Evolutionary conservation across 92 coral and sea anemone genomes (phyloP).

Genomic region (Zoanthus sociatus): DNA sequence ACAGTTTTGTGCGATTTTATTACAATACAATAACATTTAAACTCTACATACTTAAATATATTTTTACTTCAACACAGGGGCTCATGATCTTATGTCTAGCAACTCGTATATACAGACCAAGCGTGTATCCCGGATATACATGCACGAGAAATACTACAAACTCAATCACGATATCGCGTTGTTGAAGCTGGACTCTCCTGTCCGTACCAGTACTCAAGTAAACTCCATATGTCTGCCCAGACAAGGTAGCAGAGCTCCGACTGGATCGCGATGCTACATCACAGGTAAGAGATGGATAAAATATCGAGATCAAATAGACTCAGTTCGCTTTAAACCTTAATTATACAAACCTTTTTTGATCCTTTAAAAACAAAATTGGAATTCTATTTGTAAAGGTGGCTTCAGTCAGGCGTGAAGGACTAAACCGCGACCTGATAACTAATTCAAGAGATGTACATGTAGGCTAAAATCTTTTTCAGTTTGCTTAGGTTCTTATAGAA

Average conservation of each 20-base stretch:
- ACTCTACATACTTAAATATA: background rate
- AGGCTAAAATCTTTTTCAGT: too few relatives aligned
- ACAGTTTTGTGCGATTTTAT: background rate
- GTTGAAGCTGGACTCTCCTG: conserved; percentile 35
- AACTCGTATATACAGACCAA: conserved; percentile 31
- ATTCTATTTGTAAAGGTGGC: too few relatives aligned
- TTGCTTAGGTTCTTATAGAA: too few relatives aligned
- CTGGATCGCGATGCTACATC: conserved; percentile 49
- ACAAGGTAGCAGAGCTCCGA: conserved; percentile 13
- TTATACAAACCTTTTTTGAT: too few relatives aligned
- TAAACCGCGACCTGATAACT: too few relatives aligned
- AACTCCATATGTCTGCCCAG: conserved; percentile 50
- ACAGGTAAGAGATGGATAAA: conserved; percentile 12
- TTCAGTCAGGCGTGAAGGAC: too few relatives aligned
- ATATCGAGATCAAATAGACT: too few relatives aligned
- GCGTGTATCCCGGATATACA: conserved; percentile 37
- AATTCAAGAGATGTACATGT: too few relatives aligned
- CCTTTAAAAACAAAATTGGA: too few relatives aligned
- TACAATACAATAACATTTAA: background rate
- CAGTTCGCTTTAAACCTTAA: too few relatives aligned
- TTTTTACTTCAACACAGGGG: conserved; percentile 18
- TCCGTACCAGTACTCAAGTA: conserved; percentile 27
- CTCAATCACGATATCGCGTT: conserved; percentile 49
- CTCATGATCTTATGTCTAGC: conserved; percentile 9
- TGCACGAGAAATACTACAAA: conserved; percentile 38